A percentile compares a stretch with the other conserved stretches of the same genome.
phyloP scores from a whole-genome alignment of 2,797 vertebrate species.

The Cichlasoma orientale region DNA sequence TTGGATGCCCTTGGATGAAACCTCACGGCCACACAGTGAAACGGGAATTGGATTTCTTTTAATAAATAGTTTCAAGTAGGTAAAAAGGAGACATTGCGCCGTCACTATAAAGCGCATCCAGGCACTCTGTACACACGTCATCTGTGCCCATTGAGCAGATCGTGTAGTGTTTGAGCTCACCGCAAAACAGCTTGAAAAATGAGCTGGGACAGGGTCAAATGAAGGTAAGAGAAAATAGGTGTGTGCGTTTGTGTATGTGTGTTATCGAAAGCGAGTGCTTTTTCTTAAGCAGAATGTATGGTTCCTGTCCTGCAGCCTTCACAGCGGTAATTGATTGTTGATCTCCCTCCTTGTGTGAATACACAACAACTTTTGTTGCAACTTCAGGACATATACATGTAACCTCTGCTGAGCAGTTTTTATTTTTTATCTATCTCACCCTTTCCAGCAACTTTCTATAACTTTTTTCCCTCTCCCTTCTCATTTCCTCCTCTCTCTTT shows the following conservation, averaged over 20 bases:
- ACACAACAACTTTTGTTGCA: constrained; percentile 49
- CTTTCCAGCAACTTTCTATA: background rate
- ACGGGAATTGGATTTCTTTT: background rate
- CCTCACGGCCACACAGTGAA: background rate
- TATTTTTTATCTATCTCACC: constrained; percentile 5
- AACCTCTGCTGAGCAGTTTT: constrained; percentile 7
- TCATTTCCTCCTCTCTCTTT: background rate
- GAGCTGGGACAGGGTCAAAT: constrained; percentile 60
- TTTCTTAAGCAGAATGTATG: constrained; percentile 68
- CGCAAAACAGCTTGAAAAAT: constrained; percentile 60
- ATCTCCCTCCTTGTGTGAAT: constrained; percentile 50
- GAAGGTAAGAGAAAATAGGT: constrained; percentile 53
- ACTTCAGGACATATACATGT: constrained; percentile 3
- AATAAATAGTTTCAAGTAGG: background rate
- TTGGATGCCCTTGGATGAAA: background rate
- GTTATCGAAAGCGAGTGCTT: constrained; percentile 64
- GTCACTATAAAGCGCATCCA: constrained; percentile 29
- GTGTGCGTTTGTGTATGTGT: constrained; percentile 28
- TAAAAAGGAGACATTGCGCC: constrained; percentile 13
- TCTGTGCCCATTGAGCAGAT: constrained; percentile 32
- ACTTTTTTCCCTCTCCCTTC: background rate
- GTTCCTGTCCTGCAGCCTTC: constrained; percentile 65
- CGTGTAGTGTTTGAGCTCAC: constrained; percentile 32
- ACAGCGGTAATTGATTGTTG: constrained; percentile 64
- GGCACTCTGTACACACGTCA: constrained; percentile 43